Conservation (phyloP, 2,888 invertebrate species). For the Hirtodrosophila confusa region DNA sequence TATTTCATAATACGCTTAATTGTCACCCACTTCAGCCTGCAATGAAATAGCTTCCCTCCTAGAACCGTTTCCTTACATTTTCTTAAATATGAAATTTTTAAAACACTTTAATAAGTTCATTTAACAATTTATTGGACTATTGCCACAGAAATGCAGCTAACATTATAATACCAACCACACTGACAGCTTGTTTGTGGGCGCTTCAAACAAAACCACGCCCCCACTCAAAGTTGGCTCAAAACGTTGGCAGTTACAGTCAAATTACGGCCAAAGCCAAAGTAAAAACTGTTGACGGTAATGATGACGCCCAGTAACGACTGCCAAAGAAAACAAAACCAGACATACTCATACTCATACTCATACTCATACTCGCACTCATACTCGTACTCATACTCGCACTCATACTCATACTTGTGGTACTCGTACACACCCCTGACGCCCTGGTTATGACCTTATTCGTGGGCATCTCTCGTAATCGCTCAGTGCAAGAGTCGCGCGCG, state of each 20-base stretch:
- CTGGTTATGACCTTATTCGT: slow-evolving; percentile 50
- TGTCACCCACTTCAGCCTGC: too few relatives aligned
- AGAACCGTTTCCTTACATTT: too few relatives aligned
- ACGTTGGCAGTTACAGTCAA: slow-evolving; percentile 41
- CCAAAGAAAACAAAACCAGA: slow-evolving; percentile 30
- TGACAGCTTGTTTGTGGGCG: slow-evolving; percentile 8
- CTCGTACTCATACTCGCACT: too few relatives aligned
- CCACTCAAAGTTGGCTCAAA: slow-evolving; percentile 12
- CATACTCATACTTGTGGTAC: slow-evolving; percentile 5
- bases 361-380: background rate
- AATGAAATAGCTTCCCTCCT: too few relatives aligned
- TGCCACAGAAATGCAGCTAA: background rate
- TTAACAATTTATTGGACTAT: too few relatives aligned
- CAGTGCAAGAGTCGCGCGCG: slow-evolving; percentile 45
- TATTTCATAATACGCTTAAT: background rate
- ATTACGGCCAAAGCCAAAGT: slow-evolving; percentile 37
- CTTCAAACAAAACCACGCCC: slow-evolving; percentile 21
- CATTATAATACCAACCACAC: slow-evolving; percentile 9
- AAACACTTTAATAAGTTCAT: too few relatives aligned
- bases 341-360: slow-evolving; percentile 7
- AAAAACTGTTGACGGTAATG: slow-evolving; percentile 43
- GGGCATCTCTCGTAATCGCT: slow-evolving; percentile 39
- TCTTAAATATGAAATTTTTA: too few relatives aligned
- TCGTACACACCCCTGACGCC: slow-evolving; percentile 2
- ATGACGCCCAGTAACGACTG: slow-evolving; percentile 19